Evolutionary conservation across 2,888 invertebrate species (phyloP), one percentile per base, ranked within the genome.

Genomic region (Balanococcus diminutus): DNA sequence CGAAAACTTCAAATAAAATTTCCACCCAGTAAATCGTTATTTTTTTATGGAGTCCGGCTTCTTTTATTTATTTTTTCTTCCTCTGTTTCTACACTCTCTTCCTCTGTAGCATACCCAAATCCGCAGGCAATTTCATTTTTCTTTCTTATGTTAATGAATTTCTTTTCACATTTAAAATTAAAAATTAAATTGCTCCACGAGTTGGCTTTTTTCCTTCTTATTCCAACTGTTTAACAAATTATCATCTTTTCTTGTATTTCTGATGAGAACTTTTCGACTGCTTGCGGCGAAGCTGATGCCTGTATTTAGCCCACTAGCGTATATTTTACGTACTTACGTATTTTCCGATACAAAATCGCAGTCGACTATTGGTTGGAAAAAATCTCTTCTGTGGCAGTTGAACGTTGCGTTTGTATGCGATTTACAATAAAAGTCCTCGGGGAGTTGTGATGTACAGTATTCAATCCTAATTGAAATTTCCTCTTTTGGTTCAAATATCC

Each of bases 1-100:
- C 72, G 72, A 51, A 51, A 75, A 75, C 75, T 75, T 75, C 32
- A 75, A 75, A 75, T 32, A 75, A 67, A 32, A 75, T 75, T 75
- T 32, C 75, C 32, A 75, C 61, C 61, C 61, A 28, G 61, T 67
- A 67, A 28, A 67, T 67, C 25, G 61, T 25, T 67, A 67, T 67
- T 67, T 67, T n/a, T 67, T 67, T 25, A 67, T 25, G 61, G 11
- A 28, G 61, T 67, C 25, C 28, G 28, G 25, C 25, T 67, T 25
- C 22, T 56, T 14, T 4, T 46, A 19, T 56, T 56, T 28, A 6
- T 19, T 51, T 51, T 5, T 51, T 8, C 51, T 19, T 19, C 51
- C 8, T 51, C 51, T 11, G 56, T 22, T n/a, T n/a, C n/a, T n/a
- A n/a, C n/a, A n/a, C n/a, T n/a, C n/a, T n/a, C n/a, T n/a, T 22